A percentile compares a stretch with the other conserved stretches of the same genome.
Evolutionary conservation across 2,888 invertebrate genomes (phyloP).

Genomic region (Myopa testacea): DNA sequence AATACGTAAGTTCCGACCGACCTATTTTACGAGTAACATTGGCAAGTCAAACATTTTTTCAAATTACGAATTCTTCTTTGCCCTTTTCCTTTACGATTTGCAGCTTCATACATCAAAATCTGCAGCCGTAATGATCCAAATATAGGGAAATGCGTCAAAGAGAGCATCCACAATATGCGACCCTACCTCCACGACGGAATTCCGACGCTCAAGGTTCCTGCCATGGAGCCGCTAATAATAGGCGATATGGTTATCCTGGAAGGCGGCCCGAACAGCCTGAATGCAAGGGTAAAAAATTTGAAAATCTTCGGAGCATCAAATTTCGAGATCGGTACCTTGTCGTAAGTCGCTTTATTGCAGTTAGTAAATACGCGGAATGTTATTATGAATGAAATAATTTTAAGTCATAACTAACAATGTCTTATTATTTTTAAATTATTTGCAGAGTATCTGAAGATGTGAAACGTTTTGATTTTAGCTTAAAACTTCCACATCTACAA

Average conservation of each 20-base stretch:
- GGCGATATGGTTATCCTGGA: conserved; percentile 77
- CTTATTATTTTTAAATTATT: not conserved
- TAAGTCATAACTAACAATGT: not conserved
- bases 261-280: conserved; percentile 65
- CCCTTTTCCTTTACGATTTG: not conserved
- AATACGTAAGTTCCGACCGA: conserved; percentile 55
- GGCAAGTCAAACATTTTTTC: not conserved
- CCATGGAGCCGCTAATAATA: conserved; percentile 78
- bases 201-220: conserved; percentile 76
- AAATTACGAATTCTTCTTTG: not conserved
- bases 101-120: conserved; percentile 76
- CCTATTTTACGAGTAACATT: too few species aligned
- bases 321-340: conserved; percentile 73
- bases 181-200: conserved; percentile 75
- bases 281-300: conserved; percentile 71
- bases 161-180: conserved; percentile 73
- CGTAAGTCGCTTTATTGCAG: conserved; percentile 45
- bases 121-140: conserved; percentile 76
- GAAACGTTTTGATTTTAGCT: conserved; percentile 72
- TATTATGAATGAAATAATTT: not conserved
- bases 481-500: conserved; percentile 73
- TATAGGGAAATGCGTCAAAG: conserved; percentile 74
- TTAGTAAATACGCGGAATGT: not conserved
- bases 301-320: conserved; percentile 75
- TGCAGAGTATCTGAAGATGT: conserved; percentile 52